Base-by-base conservation (phyloP, 2,113 vertebrate species). In the Gadus macrocephalus region DNA sequence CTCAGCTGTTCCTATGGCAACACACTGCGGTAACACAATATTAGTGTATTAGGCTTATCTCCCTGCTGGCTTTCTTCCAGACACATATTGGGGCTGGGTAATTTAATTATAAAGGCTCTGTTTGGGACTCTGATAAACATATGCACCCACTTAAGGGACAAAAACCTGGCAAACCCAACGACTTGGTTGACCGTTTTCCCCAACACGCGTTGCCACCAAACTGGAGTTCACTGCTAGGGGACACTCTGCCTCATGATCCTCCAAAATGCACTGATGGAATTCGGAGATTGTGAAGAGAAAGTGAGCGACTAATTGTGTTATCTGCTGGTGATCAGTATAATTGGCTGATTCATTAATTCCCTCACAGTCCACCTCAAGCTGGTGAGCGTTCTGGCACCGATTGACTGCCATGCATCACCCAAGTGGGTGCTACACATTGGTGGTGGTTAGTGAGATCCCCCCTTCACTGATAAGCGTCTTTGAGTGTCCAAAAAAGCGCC, bases 1-100 rank as follows among this genome's bases (percentile, higher is more conserved):
- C 71, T 86, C 83, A 80, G 82, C 85, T 83, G 88, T 91, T 91
- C 82, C 91, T 87, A 93, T 92, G 91, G 92, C 84, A 91, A 93
- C 91, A 82, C 79, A 71, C 75, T 81, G 70, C 84, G 86, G 89
- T 88, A 90, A 91, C 90, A 91, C 89, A 91, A 90, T 91, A 92
- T 91, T 91, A 88, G 89, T 90, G 89, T 91, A 90, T 91, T 89
- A 83, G 82, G 84, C 89, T 91, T 92, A 92, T 92, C 87, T 87
- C 83, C 87, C 80, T 73, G 77, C 84, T 92, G 92, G 89, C 91
- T 73, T 66, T 81, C 85, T 81, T 89, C 91, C 91, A 92, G 86
- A 87, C 90, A 88, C 86, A 86, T 89, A 86, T 85, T 85, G 68
- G 53, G 83, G 87, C 85, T 86, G 68, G 89, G 87, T 91, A 91